phyloP scores from a whole-genome alignment of 2,888 invertebrate species.

The Carcina quercana region DNA sequence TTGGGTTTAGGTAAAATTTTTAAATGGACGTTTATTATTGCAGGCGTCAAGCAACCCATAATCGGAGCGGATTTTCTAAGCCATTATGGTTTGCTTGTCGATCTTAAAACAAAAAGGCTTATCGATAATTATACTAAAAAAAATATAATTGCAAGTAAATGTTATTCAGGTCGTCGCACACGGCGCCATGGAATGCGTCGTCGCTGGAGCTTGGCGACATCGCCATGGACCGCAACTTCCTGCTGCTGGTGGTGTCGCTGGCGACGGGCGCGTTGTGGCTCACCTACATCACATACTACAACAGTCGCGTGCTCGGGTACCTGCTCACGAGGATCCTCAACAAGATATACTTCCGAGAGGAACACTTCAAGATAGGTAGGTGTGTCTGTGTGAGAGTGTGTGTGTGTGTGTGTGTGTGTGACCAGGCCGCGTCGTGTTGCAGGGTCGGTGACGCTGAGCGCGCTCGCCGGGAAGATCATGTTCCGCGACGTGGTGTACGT shows the following conservation, averaged over 20 bases:
- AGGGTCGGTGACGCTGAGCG: slow-evolving; percentile 96
- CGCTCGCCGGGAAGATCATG: slow-evolving; percentile 99
- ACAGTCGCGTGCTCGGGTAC: slow-evolving; percentile 92
- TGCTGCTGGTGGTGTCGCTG: slow-evolving; percentile 85
- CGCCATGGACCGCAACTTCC: slow-evolving; percentile 83
- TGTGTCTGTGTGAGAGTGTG: slow-evolving; percentile 13
- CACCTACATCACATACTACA: slow-evolving; percentile 95
- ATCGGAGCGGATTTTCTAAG: too few relatives aligned
- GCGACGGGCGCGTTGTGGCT: slow-evolving; percentile 92
- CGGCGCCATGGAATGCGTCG: slow-evolving; percentile 75
- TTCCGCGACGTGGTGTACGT: slow-evolving; percentile 96
- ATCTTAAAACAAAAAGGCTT: too few relatives aligned
- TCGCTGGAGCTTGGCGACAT: slow-evolving; percentile 77
- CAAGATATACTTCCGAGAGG: slow-evolving; percentile 88
- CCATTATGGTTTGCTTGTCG: too few relatives aligned
- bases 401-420: too few relatives aligned
- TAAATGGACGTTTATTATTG: too few relatives aligned
- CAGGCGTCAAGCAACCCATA: too few relatives aligned
- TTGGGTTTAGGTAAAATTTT: too few relatives aligned
- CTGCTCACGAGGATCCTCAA: slow-evolving; percentile 92
- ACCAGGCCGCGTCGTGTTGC: slow-evolving; percentile 24
- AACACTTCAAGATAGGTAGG: slow-evolving; percentile 92
- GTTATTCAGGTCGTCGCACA: slow-evolving; percentile 47
- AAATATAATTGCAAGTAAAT: too few relatives aligned
- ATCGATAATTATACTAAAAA: too few relatives aligned